Percentiles rank a stretch among this genome's conserved stretches.
phyloP scores from a whole-genome alignment of 2,888 invertebrate species.

The Tipula confusa region DNA sequence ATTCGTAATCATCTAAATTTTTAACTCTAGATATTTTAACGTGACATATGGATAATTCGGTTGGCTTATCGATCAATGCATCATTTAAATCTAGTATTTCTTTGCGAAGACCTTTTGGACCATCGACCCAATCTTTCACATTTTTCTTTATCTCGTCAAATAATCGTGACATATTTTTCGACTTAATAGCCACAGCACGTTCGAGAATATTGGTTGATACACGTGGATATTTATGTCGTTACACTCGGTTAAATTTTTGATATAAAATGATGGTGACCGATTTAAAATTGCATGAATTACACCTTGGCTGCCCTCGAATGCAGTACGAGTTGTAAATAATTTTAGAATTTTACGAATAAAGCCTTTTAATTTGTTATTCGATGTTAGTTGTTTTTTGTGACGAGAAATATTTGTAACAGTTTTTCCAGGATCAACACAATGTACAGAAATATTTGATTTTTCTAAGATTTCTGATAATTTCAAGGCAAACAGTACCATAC shows the following conservation, averaged over 20 bases:
- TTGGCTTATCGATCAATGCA: conserved; percentile 43
- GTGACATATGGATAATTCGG: conserved; percentile 42
- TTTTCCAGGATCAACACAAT: conserved; percentile 51
- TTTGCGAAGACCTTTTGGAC: conserved; percentile 44
- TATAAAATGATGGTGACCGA: conserved; percentile 38
- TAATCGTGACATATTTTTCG: conserved; percentile 34
- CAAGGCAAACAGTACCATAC: conserved; percentile 34
- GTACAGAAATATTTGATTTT: conserved; percentile 47
- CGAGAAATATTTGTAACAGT: conserved; percentile 49
- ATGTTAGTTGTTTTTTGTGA: conserved; percentile 43
- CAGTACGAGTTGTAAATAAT: conserved; percentile 45
- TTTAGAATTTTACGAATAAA: conserved; percentile 48
- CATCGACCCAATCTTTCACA: conserved; percentile 33
- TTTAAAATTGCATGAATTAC: conserved; percentile 47
- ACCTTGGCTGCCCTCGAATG: conserved; percentile 49
- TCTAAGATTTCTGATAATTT: conserved; percentile 33
- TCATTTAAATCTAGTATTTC: conserved; percentile 42
- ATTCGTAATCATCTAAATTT: conserved; percentile 40
- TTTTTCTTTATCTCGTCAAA: conserved; percentile 32
- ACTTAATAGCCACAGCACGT: conserved; percentile 32
- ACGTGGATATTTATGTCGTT: conserved; percentile 27
- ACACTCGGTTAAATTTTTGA: conserved; percentile 31
- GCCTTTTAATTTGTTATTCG: conserved; percentile 43
- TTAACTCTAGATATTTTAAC: conserved; percentile 41
- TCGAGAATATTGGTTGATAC: conserved; percentile 30